phyloP scores from a whole-genome alignment of 1,140 invertebrate species.

The Contarinia nasturtii region DNA sequence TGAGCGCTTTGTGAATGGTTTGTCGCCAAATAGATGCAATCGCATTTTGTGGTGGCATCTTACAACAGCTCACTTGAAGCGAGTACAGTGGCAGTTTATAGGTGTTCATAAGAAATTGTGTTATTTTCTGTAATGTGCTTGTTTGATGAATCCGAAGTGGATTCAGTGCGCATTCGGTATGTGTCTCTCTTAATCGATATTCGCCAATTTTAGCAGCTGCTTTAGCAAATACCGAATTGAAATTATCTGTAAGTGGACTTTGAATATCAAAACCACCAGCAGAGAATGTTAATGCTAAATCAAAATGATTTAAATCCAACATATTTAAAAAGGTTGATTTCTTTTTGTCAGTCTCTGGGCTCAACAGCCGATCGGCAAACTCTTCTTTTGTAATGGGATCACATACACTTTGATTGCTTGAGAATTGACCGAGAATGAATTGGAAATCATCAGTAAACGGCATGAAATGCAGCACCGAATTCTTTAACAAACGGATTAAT shows the following conservation, averaged over 20 bases:
- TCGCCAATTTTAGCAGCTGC: background rate
- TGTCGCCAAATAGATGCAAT: slow-evolving; percentile 56
- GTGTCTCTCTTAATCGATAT: background rate
- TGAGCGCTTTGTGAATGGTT: slow-evolving; percentile 47
- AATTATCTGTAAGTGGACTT: slow-evolving; percentile 13
- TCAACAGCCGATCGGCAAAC: slow-evolving; percentile 16
- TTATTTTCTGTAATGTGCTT: slow-evolving; percentile 19
- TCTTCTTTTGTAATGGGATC: slow-evolving; percentile 18
- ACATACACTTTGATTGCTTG: slow-evolving; percentile 14
- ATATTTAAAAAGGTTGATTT: slow-evolving; percentile 15
- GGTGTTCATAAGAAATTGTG: slow-evolving; percentile 33
- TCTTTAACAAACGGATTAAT: slow-evolving; percentile 41
- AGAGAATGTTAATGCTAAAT: slow-evolving; percentile 18
- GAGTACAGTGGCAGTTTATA: slow-evolving; percentile 35
- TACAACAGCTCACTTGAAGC: slow-evolving; percentile 50
- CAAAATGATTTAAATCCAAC: slow-evolving; percentile 15
- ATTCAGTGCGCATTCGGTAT: background rate
- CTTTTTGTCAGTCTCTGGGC: slow-evolving; percentile 10
- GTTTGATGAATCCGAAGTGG: slow-evolving; percentile 11
- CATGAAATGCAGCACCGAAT: slow-evolving; percentile 60
- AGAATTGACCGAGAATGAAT: slow-evolving; percentile 12
- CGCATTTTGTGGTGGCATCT: slow-evolving; percentile 42
- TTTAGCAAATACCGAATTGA: slow-evolving; percentile 23
- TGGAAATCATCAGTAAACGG: slow-evolving; percentile 27
- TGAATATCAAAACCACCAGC: slow-evolving; percentile 10